phyloP scores from a whole-genome alignment of 2,888 invertebrate genomes.

The Erynnis tages region DNA sequence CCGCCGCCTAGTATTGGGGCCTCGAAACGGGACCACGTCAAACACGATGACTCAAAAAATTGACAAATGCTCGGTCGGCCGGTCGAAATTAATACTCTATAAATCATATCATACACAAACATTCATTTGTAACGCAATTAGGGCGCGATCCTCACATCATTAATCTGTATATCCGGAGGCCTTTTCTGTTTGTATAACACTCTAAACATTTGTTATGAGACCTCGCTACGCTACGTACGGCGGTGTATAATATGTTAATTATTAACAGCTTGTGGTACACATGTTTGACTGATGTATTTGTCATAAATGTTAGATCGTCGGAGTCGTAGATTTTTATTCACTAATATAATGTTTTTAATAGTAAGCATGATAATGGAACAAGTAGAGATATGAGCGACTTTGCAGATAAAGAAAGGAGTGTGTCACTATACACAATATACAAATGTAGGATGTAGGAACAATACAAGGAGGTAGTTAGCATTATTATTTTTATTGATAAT shows the following conservation, averaged over 20 bases:
- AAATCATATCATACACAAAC: slow-evolving; percentile 52
- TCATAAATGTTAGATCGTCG: slow-evolving; percentile 24
- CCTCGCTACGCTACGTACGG: slow-evolving; percentile 21
- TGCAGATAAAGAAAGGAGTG: too few species aligned
- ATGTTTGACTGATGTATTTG: slow-evolving; percentile 8
- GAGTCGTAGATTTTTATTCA: too few species aligned
- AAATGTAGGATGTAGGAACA: too few species aligned
- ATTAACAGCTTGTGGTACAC: slow-evolving; percentile 28
- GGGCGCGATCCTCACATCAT: slow-evolving; percentile 62
- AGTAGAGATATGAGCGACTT: too few species aligned
- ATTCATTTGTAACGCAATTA: slow-evolving; percentile 75
- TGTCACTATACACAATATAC: too few species aligned
- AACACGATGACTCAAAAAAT: slow-evolving; percentile 21
- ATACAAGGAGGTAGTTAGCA: too few species aligned
- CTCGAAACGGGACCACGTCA: slow-evolving; percentile 18
- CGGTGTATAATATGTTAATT: slow-evolving; percentile 31
- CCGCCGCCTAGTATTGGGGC: background rate
- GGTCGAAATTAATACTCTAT: slow-evolving; percentile 46
- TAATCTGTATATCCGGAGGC: slow-evolving; percentile 71
- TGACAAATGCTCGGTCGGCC: slow-evolving; percentile 9
- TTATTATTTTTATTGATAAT: too few species aligned
- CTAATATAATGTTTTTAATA: too few species aligned
- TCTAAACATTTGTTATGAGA: slow-evolving; percentile 43
- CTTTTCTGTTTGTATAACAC: slow-evolving; percentile 53
- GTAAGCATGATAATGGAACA: too few species aligned